Base-by-base conservation (phyloP, 2,888 invertebrate species). In the Noctua janthe region DNA sequence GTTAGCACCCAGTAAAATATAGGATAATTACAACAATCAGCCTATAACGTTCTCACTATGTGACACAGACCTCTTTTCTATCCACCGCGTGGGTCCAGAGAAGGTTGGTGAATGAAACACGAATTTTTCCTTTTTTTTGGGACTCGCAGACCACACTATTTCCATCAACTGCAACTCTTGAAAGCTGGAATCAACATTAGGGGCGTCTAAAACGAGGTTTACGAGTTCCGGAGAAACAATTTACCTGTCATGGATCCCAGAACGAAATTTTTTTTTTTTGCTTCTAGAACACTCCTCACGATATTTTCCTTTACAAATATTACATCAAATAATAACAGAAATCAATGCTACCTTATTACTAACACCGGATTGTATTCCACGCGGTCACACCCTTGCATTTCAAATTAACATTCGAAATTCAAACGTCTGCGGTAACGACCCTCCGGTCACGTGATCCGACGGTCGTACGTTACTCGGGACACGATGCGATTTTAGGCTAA, bases 361-460 rank as follows among this genome's bases (percentile, higher is more conserved):
- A 80, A 59, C 78, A 80, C 49, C 49, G 87, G 88, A 91, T 93
- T 91, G 92, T 93, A 91, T 92, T 91, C 91, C 83, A 85, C 89
- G 92, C 92, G 91, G 92, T 92, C 93, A 92, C 94, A 92, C 93
- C 94, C 94, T 93, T 94, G 93, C 94, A 94, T 95, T 95, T 93
- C 91, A 93, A 94, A 94, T 93, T 92, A 90, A 92, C 92, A 91
- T 93, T 94, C 91, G 91, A 93, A 94, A 91, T 94, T 92, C 92
- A 92, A 93, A 93, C 91, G 92, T 93, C 93, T 94, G 94, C 93
- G 93, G 93, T 92, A 87, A 91, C 91, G 90, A 93, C 92, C 93
- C 92, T 92, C 91, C 89, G 87, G 89, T 93, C 92, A 92, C 91
- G 92, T 92, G 92, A 92, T 88, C 90, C 81, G 85, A 82, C 77